Evolutionary conservation across 2,113 vertebrate species (phyloP), one percentile per base, ranked within the genome.

Genomic region (Strigops habroptila): DNA sequence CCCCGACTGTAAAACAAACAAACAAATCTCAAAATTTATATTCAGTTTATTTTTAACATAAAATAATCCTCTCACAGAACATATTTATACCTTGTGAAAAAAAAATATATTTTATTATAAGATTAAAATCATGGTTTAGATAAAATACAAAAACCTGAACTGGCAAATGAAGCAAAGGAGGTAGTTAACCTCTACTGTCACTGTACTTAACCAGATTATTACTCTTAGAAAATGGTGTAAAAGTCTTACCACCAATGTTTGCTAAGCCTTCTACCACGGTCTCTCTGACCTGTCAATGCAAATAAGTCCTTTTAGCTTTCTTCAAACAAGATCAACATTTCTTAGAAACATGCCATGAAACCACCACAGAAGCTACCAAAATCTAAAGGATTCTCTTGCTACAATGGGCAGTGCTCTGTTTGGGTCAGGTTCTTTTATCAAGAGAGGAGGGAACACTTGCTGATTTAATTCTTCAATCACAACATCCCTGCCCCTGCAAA

Each of bases 231-330:
- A 91, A 81, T 33, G 1, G 44, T 69, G 5, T 60, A 64, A 95
- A 93, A 91, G 65, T 89, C 98, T 98, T 98, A 99, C 99, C 99
- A 97, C 99, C 99, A 44, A 99, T 99, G 51, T 99, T 99, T 96
- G 98, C 98, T 82, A 99, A 97, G 81, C 99, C 99, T 81, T 98
- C 97, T 43, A 97, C 94, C 41, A 99, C 28, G 0, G 99, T 99
- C 96, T 99, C 99, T 96, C 98, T 97, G 88, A 99, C 98, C 99
- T 99, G 96, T 82, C 90, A 97, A 93, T 69, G 63, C 79, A 97
- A 97, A 96, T 17, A 94, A 65, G 7, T 57, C 49, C 13, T 83
- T 86, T 97, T 90, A 94, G 49, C 71, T 93, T 86, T 90, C 67
- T 53, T 91, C 88, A 90, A 91, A 68, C 59, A 51, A 59, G 82